These are phyloP conservation scores for Spea multiplicata DNA, from an alignment of 2,113 vertebrate species.

Conservation along the genomic window DNA sequence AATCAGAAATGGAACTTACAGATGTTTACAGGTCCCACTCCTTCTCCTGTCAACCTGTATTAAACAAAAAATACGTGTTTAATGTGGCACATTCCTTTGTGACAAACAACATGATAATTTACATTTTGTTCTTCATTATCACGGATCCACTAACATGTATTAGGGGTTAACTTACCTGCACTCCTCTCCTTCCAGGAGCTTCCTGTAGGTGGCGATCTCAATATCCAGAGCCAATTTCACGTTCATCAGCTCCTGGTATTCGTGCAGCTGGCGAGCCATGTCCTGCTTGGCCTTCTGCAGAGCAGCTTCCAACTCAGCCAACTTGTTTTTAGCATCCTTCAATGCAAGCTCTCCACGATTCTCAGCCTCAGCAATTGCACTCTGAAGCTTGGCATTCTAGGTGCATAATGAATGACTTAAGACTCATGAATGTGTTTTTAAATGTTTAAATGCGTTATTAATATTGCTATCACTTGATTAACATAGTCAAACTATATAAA, in stretches of 20 bases:
- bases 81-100: background rate
- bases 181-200: constrained; percentile 84
- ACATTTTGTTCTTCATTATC: too few species aligned
- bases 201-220: constrained; percentile 68
- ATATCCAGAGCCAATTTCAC: constrained; percentile 62
- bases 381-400: constrained; percentile 57
- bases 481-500: background rate
- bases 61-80: constrained; percentile 10
- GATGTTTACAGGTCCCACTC: constrained; percentile 52
- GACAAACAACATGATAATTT: too few species aligned
- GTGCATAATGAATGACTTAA: background rate
- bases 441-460: background rate
- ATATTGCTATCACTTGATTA: too few species aligned
- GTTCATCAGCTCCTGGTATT: constrained; percentile 61
- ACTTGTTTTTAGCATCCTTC: constrained; percentile 65
- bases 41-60: constrained; percentile 59
- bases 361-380: constrained; percentile 59
- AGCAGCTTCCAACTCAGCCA: constrained; percentile 66
- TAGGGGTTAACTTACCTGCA: constrained; percentile 61
- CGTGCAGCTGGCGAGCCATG: constrained; percentile 58
- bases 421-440: background rate
- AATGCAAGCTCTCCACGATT: constrained; percentile 68
- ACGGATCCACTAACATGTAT: too few species aligned
- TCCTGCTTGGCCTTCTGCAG: constrained; percentile 70
- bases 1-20: constrained; percentile 53